These are phyloP conservation scores for Cebus imitator DNA, from an alignment of 2,113 vertebrate genomes.

Conservation along the genomic window DNA sequence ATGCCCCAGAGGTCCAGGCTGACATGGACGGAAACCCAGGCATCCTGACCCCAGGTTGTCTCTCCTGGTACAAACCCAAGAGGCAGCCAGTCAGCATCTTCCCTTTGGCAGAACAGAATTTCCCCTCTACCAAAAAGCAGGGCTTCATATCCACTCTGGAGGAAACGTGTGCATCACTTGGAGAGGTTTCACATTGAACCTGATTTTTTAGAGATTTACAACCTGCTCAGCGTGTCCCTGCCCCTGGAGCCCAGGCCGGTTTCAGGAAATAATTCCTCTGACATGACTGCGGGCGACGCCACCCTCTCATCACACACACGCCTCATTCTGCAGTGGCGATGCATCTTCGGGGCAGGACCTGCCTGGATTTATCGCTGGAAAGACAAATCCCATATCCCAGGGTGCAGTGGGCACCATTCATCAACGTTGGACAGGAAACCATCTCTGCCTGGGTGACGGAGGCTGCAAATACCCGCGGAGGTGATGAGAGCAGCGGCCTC, in stretches of 20 bases:
- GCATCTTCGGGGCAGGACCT: not conserved
- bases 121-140: not conserved
- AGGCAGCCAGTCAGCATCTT: not conserved
- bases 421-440: not conserved
- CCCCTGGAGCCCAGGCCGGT: not conserved
- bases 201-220: not conserved
- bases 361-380: not conserved
- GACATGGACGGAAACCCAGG: no score
- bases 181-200: not conserved
- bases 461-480: not conserved
- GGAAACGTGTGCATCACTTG: not conserved
- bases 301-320: not conserved
- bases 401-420: not conserved
- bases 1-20: not conserved
- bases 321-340: accelerated
- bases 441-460: not conserved
- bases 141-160: not conserved
- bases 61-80: not conserved
- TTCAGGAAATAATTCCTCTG: not conserved
- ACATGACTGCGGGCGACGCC: accelerated
- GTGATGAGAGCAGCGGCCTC: no score
- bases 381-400: not conserved
- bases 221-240: not conserved
- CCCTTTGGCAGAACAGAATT: not conserved
- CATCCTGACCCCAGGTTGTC: not conserved